phyloP scores from a whole-genome alignment of 2,888 invertebrate genomes.

The Ormyrus pomaceus region DNA sequence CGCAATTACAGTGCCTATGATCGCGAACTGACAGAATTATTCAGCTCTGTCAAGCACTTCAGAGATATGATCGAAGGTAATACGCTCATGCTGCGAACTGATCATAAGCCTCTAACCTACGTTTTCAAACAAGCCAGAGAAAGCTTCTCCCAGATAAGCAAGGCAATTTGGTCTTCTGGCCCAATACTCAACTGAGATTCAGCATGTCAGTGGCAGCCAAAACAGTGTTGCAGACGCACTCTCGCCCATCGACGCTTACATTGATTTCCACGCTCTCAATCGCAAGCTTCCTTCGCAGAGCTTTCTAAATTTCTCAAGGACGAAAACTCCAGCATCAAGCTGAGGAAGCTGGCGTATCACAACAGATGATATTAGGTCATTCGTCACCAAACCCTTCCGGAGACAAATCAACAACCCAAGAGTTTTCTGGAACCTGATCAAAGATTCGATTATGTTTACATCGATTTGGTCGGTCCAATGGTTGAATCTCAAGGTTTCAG shows the following conservation, averaged over 20 bases:
- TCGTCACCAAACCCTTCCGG: not conserved
- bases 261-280: too few relatives aligned
- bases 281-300: too few relatives aligned
- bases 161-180: slow-evolving; percentile 57
- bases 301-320: too few relatives aligned
- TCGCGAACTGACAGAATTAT: slow-evolving; percentile 46
- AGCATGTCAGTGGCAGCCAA: not conserved
- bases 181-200: slow-evolving; percentile 35
- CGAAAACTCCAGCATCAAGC: too few relatives aligned
- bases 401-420: too few relatives aligned
- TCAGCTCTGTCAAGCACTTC: slow-evolving; percentile 40
- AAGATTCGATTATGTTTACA: too few relatives aligned
- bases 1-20: slow-evolving; percentile 40
- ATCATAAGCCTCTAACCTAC: slow-evolving; percentile 44
- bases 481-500: too few relatives aligned
- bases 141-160: slow-evolving; percentile 58
- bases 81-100: slow-evolving; percentile 34
- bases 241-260: slow-evolving; percentile 15
- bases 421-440: too few relatives aligned
- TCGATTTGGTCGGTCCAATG: too few relatives aligned
- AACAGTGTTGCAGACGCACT: slow-evolving; percentile 16
- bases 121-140: slow-evolving; percentile 54
- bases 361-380: not conserved
- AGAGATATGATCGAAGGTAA: slow-evolving; percentile 41
- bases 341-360: not conserved